These are phyloP conservation scores for Gryon sp. DNA, from an alignment of 1,140 invertebrate species.

Conservation along the genomic window DNA sequence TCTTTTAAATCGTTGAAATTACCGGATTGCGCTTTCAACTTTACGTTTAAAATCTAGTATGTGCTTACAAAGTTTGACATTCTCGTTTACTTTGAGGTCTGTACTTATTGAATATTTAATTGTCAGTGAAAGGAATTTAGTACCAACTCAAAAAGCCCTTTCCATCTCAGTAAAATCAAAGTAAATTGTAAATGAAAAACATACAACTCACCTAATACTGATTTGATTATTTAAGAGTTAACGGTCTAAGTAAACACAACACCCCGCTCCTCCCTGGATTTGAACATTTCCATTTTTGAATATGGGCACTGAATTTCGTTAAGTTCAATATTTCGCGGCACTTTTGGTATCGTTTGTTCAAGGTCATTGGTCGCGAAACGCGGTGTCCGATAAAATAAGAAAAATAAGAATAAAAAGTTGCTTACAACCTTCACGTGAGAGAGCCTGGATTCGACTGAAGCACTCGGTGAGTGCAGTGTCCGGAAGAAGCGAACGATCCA, in stretches of 20 bases:
- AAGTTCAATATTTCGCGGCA: not conserved
- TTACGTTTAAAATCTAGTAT: too few relatives aligned
- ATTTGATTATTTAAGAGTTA: too few relatives aligned
- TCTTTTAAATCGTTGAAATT: too few relatives aligned
- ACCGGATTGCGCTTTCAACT: not conserved
- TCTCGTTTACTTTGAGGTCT: not conserved
- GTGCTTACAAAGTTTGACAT: too few relatives aligned
- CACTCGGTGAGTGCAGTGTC: slow-evolving; percentile 59
- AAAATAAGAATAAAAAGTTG: too few relatives aligned
- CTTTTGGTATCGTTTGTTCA: slow-evolving; percentile 39
- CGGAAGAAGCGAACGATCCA: slow-evolving; percentile 65
- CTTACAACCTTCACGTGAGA: slow-evolving; percentile 38
- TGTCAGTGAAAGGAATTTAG: slow-evolving; percentile 8
- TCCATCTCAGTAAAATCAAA: too few relatives aligned
- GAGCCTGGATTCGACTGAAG: slow-evolving; percentile 58
- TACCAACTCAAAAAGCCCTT: too few relatives aligned
- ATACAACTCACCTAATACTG: too few relatives aligned
- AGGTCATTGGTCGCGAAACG: slow-evolving; percentile 37
- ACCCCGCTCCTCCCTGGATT: too few relatives aligned
- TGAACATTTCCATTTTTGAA: too few relatives aligned
- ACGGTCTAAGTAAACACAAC: too few relatives aligned
- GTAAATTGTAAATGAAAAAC: too few relatives aligned
- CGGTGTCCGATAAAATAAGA: not conserved
- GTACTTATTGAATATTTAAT: slow-evolving; percentile 14
- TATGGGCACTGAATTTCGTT: not conserved